These are phyloP conservation scores for Fragum fragum DNA, from an alignment of 2,888 invertebrate genomes.

Conservation along the genomic window DNA sequence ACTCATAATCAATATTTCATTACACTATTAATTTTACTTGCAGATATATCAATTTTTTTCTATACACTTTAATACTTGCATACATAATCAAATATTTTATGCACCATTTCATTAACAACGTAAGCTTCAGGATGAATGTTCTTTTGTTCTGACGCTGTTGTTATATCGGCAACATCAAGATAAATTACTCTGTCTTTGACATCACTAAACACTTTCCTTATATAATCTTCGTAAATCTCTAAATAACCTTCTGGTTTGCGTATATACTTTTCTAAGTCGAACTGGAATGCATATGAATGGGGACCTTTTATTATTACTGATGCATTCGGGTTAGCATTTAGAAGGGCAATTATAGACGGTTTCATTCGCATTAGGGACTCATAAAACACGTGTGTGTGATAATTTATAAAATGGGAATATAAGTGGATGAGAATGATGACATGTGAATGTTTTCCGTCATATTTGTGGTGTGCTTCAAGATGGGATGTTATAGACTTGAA, in stretches of 20 bases:
- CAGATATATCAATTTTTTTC: too few species aligned
- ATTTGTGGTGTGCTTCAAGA: background rate
- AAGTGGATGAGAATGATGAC: background rate
- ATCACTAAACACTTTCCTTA: background rate
- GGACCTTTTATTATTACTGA: background rate
- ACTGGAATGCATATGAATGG: background rate
- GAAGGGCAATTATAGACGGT: background rate
- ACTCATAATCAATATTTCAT: too few species aligned
- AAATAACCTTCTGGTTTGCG: slow-evolving; percentile 1
- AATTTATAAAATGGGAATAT: background rate
- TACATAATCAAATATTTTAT: slow-evolving; percentile 7
- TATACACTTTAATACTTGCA: background rate
- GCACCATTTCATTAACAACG: background rate
- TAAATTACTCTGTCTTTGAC: slow-evolving; percentile 1
- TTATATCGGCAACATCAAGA: background rate
- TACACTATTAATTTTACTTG: too few species aligned
- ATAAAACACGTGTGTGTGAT: slow-evolving; percentile 8
- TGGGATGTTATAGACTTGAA: background rate
- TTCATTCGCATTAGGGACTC: background rate
- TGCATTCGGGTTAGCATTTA: background rate
- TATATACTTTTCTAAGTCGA: background rate
- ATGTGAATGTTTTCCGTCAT: background rate
- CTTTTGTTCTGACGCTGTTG: background rate
- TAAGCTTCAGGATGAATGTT: background rate
- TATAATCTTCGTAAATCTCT: background rate